Base-by-base conservation (phyloP, 2,888 invertebrate genomes). In the Hyposoter didymator region DNA sequence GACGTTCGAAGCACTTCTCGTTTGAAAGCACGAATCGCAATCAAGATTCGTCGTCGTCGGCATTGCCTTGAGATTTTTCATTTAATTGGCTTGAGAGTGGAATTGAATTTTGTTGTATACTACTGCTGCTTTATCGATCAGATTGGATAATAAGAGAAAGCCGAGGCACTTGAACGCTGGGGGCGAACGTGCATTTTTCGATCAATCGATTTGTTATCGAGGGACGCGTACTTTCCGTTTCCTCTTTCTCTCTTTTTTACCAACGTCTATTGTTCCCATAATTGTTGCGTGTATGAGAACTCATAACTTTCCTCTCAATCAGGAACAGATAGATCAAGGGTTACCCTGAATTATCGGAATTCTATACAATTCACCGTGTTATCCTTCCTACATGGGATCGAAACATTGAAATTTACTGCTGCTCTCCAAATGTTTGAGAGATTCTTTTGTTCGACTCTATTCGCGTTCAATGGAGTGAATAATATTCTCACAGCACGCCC, bases 341-440 rank as follows among this genome's bases (percentile, higher is more conserved):
- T 49, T 69, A 19, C 70, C 6, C 22, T 62, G 75, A 55, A 52
- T 79, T 84, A 82, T 84, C 52, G 81, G 72, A 67, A 67, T 81
- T 78, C 76, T 64, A 66, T 72, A 69, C 70, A 67, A 81, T 81
- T 78, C 67, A 59, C 14, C 28, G 59, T 39, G 49, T 82, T 69
- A 84, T 78, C 64, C 73, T 14, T 39, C 45, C 7, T 43, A 28
- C 28, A 66, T 69, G 49, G 22, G 49, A 55, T 69, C 62, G 67
- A 69, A 75, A 47, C n/a, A 22, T 76, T 49, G 66, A 70, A 70
- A 76, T 76, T 64, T 76, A 49, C 22, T 49, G 32, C 32, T 32
- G 49, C 64, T 52, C 39, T 43, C 32, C 6, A 45, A 35, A 22
- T 39, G n/a, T 22, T 73, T 39, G 22, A 80, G 62, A 59, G 47